Evolutionary conservation across 1,140 invertebrate genomes (phyloP), one percentile per base, ranked within the genome.

Genomic region (Zaprionus africanus): DNA sequence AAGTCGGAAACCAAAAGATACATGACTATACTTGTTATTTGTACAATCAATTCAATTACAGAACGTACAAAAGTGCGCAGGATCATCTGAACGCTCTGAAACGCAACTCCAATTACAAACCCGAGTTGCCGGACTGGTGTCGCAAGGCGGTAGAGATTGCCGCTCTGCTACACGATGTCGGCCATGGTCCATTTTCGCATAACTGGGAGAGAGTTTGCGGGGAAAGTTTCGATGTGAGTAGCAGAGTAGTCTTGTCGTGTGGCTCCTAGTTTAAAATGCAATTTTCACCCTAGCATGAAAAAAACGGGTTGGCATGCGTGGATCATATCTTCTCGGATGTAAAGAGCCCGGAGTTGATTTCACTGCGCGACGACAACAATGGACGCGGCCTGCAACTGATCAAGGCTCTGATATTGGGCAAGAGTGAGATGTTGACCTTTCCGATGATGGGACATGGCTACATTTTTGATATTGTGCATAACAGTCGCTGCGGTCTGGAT

Each of bases 111-210:
- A 73, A 46, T 6, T 59, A 75, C 34, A 59, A 77, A 7, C 68
- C 54, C 5, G 75, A 75, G n/a, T 62, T 91, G 46, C 90, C 88
- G 0, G 59, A 71, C 5, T 90, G 82, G 84, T 91, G 81, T 71
- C 81, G 79, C 9, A 56, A 76, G n/a, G 64, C 90, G 0, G 86
- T 91, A 0, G 80, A 91, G 56, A 93, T 96, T 41, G 96, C 95
- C 53, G 96, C 94, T 0, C 93, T 96, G 0, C 94, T 95, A 68
- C 96, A 96, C 93, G 96, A 96, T 83, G 76, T 96, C 2, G 95
- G 95, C 28, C 95, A 96, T 90, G 95, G 95, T 3, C 95, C 95
- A 4, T 95, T 95, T 85, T 95, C 94, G 24, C 95, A 96, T 85
- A 75, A 92, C 1, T 96, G 95, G 94, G 95, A 96, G 81, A 31